Base-by-base conservation (phyloP, 2,888 invertebrate species). In the Apotomis betuletana region DNA sequence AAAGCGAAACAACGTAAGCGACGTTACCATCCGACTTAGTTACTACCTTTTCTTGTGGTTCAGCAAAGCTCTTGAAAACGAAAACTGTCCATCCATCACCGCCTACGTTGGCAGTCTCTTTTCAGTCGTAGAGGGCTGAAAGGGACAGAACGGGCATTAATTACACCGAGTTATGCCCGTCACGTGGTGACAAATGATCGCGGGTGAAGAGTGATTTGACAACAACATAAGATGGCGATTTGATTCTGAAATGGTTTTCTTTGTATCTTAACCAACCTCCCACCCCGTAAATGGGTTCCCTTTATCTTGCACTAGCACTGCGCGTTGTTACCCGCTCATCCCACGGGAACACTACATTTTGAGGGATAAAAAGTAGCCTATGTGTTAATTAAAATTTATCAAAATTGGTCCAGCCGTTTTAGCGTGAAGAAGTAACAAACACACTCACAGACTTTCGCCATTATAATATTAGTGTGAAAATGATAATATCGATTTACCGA, bases 161-260 rank as follows among this genome's bases (percentile, higher is more conserved):
- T 83, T 80, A 81, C 75, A 74, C 71, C 73, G 69, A 69, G 75
- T 63, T 70, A 81, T 76, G 77, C 82, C 64, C 63, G 77, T 77
- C 83, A 83, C 83, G 84, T 78, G 70, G 77, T 83, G 83, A 83
- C 81, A 80, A 82, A 83, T 82, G 83, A 77, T 79, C 79, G 77
- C 74, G 77, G 75, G 69, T 77, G 76, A 80, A 80, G 79, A 74
- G 77, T 77, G 79, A 82, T 83, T 82, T 57, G 65, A 57, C 57
- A 49, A 36, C 36, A 49, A 51, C n/a, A 0, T 27, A 41, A 41
- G 41, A 41, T 41, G 41, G 15, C 15, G 13, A 49, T 49, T 1
- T 10, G 49, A 8, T 49, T 49, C 49, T 12, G 49, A 49, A 49
- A 49, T 9, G 49, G 3, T 49, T 6, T 6, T 49, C 3, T 9